Percentiles rank a stretch among this genome's conserved stretches.
phyloP scores from a whole-genome alignment of 2,888 invertebrate species.

The Cyclophora punctaria region DNA sequence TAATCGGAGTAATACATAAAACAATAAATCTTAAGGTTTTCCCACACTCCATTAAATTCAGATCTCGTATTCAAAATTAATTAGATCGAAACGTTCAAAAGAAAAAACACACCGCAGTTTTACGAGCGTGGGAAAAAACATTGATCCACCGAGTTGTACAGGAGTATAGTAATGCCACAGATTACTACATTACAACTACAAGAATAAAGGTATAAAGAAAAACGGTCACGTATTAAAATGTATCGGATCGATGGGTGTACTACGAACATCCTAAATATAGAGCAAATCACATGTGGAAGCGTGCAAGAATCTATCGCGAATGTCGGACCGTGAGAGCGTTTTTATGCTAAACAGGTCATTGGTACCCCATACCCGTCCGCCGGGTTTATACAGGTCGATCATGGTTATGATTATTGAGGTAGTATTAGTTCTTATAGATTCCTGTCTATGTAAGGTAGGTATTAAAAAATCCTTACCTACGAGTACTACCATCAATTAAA shows the following conservation, averaged over 20 bases:
- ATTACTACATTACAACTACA: neutral
- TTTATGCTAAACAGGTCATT: conserved; percentile 72
- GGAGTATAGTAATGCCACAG: conserved; percentile 24
- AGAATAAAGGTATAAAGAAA: conserved; percentile 21
- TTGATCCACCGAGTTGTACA: conserved; percentile 27
- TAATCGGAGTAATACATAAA: neutral
- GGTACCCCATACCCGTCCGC: conserved; percentile 66
- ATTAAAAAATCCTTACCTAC: too few relatives aligned
- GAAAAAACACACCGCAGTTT: conserved; percentile 24
- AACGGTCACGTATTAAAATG: conserved; percentile 46
- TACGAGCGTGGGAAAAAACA: conserved; percentile 48
- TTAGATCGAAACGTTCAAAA: conserved; percentile 23
- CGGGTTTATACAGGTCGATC: conserved; percentile 34
- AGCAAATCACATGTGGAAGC: conserved; percentile 69
- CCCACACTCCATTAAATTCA: conserved; percentile 19
- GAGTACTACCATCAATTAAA: too few relatives aligned
- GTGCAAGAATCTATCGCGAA: conserved; percentile 73
- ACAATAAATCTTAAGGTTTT: conserved; percentile 10
- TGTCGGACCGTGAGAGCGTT: conserved; percentile 62
- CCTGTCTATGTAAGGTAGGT: neutral
- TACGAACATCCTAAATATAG: conserved; percentile 71
- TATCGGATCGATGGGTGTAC: conserved; percentile 63
- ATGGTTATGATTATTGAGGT: too few relatives aligned
- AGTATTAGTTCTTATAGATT: too few relatives aligned
- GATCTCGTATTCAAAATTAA: conserved; percentile 31